Evolutionary conservation across 2,888 invertebrate species (phyloP), one percentile per base, ranked within the genome.

Genomic region (Notodonta ziczac): DNA sequence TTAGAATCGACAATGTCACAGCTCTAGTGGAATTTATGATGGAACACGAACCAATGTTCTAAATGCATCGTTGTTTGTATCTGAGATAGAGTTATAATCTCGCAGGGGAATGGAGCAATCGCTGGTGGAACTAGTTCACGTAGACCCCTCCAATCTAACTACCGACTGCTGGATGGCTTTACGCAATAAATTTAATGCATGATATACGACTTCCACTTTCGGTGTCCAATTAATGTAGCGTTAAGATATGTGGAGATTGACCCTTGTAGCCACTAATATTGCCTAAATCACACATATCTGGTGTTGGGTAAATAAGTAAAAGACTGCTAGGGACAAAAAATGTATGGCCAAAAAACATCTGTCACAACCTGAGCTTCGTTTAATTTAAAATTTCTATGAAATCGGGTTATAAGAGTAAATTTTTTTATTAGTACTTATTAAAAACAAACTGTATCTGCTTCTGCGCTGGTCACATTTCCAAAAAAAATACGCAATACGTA

Each of bases 221-320:
- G 62, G 60, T 57, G 51, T 50, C 57, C 78, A 77, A 80, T 80
- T 78, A 81, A 82, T 83, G 81, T 79, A 75, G 78, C 74, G 81
- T 78, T 76, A 81, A 82, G 81, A 78, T 80, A 72, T 65, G 62
- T 62, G 58, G 58, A 67, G 65, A 62, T 62, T 61, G 57, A 65
- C 65, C 60, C 65, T 73, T 63, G 61, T 53, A 62, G 51, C 13
- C 61, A 56, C 57, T 57, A 63, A 60, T 60, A 65, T 10, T 14
- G 6, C 12, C 32, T 46, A 39, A 32, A n/a, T 62, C 63, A 56
- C 58, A 52, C 53, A 61, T 69, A 62, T 58, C 57, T 52, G 16
- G 48, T 62, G 59, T 64, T 66, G 46, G 46, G 5, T 46, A 46
- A n/a, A 42, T 7, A 24, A 24, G 24, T 24, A 24, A 42, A 8